These are phyloP conservation scores for Pomatorhinus ruficollis DNA, from an alignment of 2,113 vertebrate genomes.

Conservation along the genomic window DNA sequence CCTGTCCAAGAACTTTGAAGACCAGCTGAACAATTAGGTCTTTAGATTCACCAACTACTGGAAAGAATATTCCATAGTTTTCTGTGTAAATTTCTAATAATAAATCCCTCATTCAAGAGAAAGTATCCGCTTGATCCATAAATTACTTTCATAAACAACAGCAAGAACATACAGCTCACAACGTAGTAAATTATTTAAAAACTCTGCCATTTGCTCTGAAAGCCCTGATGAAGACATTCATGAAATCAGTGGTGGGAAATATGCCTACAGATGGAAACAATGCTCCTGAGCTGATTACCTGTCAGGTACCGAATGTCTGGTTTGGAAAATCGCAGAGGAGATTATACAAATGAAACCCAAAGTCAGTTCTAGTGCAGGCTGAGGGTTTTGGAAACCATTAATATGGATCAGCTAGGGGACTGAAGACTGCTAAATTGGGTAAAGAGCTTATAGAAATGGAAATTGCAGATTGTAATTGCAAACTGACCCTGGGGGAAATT, in stretches of 20 bases:
- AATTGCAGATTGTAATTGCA: slow-evolving; percentile 41
- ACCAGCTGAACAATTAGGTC: not conserved
- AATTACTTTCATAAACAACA: not conserved
- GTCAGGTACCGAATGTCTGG: not conserved
- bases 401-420: slow-evolving; percentile 42
- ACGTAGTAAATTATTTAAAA: not conserved
- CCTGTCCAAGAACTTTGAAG: not conserved
- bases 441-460: slow-evolving; percentile 56
- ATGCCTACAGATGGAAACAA: not conserved
- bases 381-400: slow-evolving; percentile 36
- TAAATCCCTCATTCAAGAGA: not conserved
- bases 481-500: slow-evolving; percentile 45
- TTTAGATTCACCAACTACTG: not conserved
- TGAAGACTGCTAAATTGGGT: slow-evolving; percentile 32
- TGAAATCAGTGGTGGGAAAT: not conserved
- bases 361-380: not conserved
- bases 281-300: not conserved
- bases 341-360: slow-evolving; percentile 33
- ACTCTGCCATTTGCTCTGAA: not conserved
- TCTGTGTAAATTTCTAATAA: not conserved
- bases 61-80: not conserved
- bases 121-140: not conserved
- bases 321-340: slow-evolving; percentile 5
- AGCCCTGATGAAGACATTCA: not conserved
- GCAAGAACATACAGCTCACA: not conserved